Evolutionary conservation across 2,888 invertebrate species (phyloP), one percentile per base, ranked within the genome.

Genomic region (Baccha elongata): DNA sequence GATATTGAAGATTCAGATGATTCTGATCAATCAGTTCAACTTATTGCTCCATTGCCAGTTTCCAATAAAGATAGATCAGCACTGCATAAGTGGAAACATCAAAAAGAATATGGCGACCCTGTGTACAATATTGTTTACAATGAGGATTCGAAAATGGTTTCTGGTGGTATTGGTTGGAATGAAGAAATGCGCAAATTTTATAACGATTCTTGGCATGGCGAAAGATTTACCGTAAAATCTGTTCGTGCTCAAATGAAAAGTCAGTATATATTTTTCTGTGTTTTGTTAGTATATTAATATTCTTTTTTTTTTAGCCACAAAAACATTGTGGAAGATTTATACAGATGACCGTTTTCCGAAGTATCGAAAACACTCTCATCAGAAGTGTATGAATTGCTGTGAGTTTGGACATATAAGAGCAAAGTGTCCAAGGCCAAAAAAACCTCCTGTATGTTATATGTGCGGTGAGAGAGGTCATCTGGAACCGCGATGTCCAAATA

Each of bases 401-500:
- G 93, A 93, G 44, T 87, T 91, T 3, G 95, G 95, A 0, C 95
- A 95, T 87, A 91, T 91, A 13, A 92, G 92, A 26, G 91, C 92
- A 53, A 91, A 91, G 68, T 96, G 95, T 87, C 90, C 91, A 37
- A 92, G 92, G 85, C 92, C 92, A 1, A 91, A 91, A 1, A 92
- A 93, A 86, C 91, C 92, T 1, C 89, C 91, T 0, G 90, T 92
- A 17, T 96, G 95, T 88, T 92, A 91, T 86, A 93, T 95, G 91
- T 96, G 95, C 86, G 95, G 95, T n/a, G 88, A 87, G 5, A 86
- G 87, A 0, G 95, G 94, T 0, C 95, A 96, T 88, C 89, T 88
- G 17, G 94, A 94, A 85, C 92, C 93, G 0, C 91, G 94, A 40
- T 96, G 95, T 88, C 95, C 95, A 0, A 92, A 92, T 72, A 94